Conservation (phyloP, 2,888 invertebrate genomes). For the Penaeus monodon region DNA sequence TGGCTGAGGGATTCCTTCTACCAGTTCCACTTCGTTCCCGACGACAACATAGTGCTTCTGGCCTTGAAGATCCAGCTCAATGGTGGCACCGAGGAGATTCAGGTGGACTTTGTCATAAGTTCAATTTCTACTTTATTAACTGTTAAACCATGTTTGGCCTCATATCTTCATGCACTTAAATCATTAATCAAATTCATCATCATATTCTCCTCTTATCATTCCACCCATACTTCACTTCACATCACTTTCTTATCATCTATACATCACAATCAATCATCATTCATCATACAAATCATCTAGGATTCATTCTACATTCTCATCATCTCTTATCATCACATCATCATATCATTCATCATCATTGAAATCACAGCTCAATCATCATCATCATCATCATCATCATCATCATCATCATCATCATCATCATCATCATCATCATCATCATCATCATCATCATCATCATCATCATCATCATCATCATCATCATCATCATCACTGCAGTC, state of each 20-base stretch:
- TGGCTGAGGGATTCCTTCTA: constrained; percentile 23
- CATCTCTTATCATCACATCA: not conserved
- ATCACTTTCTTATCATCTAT: too few species aligned
- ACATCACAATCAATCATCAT: too few species aligned
- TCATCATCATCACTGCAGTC: not conserved
- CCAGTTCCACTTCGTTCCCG: constrained; percentile 35
- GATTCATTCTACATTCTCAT: too few species aligned
- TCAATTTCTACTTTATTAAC: too few species aligned
- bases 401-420: not conserved
- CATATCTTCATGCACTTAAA: too few species aligned
- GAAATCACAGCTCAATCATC: not conserved
- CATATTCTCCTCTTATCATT: too few species aligned
- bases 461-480: not conserved
- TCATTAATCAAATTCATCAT: too few species aligned
- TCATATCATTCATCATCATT: too few species aligned
- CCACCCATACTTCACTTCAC: too few species aligned
- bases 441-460: not conserved
- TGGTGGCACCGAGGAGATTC: constrained; percentile 1
- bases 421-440: not conserved
- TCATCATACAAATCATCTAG: too few species aligned
- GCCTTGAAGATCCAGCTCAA: constrained; percentile 44
- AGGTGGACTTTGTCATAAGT: constrained; percentile 12
- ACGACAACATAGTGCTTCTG: constrained; percentile 51
- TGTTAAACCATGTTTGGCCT: too few species aligned
- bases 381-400: not conserved